These are phyloP conservation scores for Aeoliscus strigatus DNA, from an alignment of 2,797 vertebrate species.

Conservation along the genomic window DNA sequence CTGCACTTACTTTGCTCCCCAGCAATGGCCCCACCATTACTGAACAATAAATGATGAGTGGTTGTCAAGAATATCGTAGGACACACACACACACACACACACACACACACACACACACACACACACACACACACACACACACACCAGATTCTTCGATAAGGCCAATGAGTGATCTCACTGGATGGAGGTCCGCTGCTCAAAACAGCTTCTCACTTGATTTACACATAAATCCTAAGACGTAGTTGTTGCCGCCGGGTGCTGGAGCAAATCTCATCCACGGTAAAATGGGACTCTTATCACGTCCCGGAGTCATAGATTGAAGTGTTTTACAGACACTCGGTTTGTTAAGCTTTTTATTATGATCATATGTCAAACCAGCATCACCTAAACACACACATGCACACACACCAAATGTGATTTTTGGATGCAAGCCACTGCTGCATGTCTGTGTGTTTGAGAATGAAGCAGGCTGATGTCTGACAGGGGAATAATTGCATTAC, in stretches of 20 bases:
- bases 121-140: no score
- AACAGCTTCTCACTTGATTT: conserved; percentile 30
- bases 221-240: conserved; percentile 31
- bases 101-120: no score
- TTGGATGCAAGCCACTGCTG: conserved; percentile 5
- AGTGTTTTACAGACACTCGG: conserved; percentile 32
- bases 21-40: no score
- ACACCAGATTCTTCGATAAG: conserved; percentile 33
- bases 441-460: conserved; percentile 3
- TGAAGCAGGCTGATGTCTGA: conserved; percentile 43
- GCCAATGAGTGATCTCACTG: conserved; percentile 39
- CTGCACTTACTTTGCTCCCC: no score
- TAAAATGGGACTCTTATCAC: conserved; percentile 39
- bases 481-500: conserved; percentile 58
- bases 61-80: no score
- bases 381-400: conserved; percentile 20
- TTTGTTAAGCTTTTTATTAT: conserved; percentile 48
- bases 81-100: no score
- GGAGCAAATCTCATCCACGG: conserved; percentile 25
- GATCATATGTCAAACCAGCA: conserved; percentile 40
- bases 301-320: conserved; percentile 22
- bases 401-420: conserved; percentile 25
- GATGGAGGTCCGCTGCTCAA: conserved; percentile 26
- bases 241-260: conserved; percentile 18
- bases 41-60: no score